These are phyloP conservation scores for Cairina moschata DNA, from an alignment of 2,113 vertebrate genomes.

Conservation along the genomic window DNA sequence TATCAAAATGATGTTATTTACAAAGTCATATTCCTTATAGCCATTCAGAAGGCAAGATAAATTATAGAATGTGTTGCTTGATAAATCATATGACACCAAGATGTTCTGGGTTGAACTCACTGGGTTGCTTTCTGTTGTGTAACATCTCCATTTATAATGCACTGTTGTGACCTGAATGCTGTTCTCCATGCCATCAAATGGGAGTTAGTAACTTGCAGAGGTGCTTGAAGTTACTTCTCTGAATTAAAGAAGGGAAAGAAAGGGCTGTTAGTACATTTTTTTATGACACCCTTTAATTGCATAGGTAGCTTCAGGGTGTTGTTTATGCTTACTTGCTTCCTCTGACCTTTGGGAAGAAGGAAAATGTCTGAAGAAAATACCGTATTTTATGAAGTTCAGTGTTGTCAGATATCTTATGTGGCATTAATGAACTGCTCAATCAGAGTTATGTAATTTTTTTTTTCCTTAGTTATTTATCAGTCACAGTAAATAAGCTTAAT, in stretches of 20 bases:
- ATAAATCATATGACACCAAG: background rate
- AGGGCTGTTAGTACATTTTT: background rate
- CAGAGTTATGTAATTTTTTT: background rate
- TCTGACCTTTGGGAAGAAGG: background rate
- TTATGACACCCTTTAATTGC: background rate
- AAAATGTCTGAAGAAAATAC: background rate
- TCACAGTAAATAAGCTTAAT: background rate
- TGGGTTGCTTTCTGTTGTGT: background rate
- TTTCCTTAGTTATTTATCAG: background rate
- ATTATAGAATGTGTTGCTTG: background rate
- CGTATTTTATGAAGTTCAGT: background rate
- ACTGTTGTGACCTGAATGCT: background rate
- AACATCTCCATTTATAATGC: background rate
- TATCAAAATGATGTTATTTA: background rate
- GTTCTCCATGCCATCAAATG: accelerated
- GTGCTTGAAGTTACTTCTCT: background rate
- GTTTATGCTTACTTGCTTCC: background rate
- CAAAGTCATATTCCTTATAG: background rate
- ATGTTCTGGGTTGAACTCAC: accelerated
- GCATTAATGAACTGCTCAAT: background rate
- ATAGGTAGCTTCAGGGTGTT: background rate
- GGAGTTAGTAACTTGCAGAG: background rate
- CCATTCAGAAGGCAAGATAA: background rate
- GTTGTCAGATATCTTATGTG: accelerated
- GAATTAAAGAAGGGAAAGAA: background rate